These are phyloP conservation scores for Drosophila birchii DNA, from an alignment of 2,888 invertebrate genomes.

Conservation along the genomic window DNA sequence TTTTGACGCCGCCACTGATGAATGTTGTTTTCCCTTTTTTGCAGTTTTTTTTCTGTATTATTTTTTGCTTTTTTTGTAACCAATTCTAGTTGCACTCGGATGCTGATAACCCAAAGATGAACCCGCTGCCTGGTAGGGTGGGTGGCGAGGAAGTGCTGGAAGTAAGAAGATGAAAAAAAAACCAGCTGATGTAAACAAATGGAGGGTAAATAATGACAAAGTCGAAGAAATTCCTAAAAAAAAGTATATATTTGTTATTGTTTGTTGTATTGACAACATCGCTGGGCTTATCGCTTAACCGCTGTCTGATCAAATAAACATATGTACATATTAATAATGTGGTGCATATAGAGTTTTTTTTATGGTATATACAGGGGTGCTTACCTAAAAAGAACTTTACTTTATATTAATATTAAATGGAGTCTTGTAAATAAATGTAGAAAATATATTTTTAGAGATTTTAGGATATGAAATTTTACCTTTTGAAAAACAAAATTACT, in stretches of 20 bases:
- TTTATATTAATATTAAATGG: neutral
- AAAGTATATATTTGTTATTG: conserved; percentile 35
- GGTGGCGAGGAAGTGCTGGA: conserved; percentile 11
- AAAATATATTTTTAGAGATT: neutral
- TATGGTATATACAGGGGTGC: conserved; percentile 4
- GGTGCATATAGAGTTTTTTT: neutral
- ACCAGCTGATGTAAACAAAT: conserved; percentile 62
- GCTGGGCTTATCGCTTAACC: conserved; percentile 61
- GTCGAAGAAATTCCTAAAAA: conserved; percentile 46
- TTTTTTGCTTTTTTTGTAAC: conserved; percentile 23
- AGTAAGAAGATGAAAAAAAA: neutral
- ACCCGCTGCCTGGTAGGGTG: conserved; percentile 2
- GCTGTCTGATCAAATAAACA: conserved; percentile 58
- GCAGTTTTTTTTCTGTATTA: neutral
- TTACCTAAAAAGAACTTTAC: neutral
- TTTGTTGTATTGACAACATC: conserved; percentile 69
- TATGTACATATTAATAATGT: conserved; percentile 25
- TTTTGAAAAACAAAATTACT: neutral
- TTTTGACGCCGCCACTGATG: neutral
- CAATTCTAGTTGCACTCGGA: conserved; percentile 34
- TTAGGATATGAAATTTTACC: neutral
- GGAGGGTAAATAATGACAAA: conserved; percentile 54
- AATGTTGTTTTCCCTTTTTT: conserved; percentile 35
- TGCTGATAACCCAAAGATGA: conserved; percentile 39
- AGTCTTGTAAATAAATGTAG: neutral